These are phyloP conservation scores for Scatophagus argus DNA, from an alignment of 2,113 vertebrate species.

Conservation along the genomic window DNA sequence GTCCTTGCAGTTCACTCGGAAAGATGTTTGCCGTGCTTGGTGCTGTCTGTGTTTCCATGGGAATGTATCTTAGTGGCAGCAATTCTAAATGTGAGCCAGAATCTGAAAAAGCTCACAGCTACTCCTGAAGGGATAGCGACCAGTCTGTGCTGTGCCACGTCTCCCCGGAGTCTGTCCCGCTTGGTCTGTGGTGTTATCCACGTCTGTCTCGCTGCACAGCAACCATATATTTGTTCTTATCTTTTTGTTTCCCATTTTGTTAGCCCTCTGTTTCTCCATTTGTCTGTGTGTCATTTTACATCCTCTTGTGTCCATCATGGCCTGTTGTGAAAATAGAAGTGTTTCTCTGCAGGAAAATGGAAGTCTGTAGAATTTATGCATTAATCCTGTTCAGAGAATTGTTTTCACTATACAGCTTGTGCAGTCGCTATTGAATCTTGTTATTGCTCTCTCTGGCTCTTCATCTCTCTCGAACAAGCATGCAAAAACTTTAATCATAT, in stretches of 20 bases:
- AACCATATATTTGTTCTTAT: neutral
- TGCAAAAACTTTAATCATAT: constrained; percentile 22
- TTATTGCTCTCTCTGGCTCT: neutral
- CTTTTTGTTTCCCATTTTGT: constrained; percentile 1
- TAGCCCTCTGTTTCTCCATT: constrained; percentile 12
- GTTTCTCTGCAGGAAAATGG: neutral
- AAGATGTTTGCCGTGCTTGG: constrained; percentile 39
- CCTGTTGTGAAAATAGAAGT: neutral
- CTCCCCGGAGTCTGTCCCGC: constrained; percentile 29
- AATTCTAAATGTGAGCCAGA: constrained; percentile 50
- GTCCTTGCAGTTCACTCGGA: constrained; percentile 48
- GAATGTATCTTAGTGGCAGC: constrained; percentile 54
- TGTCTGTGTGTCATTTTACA: constrained; percentile 13
- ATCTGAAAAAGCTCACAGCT: constrained; percentile 55
- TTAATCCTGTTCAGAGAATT: neutral
- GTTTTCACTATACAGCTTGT: neutral
- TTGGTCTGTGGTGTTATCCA: constrained; percentile 28
- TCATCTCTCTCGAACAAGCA: neutral
- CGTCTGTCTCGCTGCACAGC: constrained; percentile 20
- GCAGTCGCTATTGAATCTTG: neutral
- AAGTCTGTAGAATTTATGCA: neutral
- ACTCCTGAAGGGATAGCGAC: constrained; percentile 42
- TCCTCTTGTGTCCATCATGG: neutral
- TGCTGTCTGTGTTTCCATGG: constrained; percentile 73
- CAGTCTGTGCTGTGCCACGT: constrained; percentile 45